phyloP scores from a whole-genome alignment of 2,888 invertebrate genomes.

The Dichetophora obliterata region DNA sequence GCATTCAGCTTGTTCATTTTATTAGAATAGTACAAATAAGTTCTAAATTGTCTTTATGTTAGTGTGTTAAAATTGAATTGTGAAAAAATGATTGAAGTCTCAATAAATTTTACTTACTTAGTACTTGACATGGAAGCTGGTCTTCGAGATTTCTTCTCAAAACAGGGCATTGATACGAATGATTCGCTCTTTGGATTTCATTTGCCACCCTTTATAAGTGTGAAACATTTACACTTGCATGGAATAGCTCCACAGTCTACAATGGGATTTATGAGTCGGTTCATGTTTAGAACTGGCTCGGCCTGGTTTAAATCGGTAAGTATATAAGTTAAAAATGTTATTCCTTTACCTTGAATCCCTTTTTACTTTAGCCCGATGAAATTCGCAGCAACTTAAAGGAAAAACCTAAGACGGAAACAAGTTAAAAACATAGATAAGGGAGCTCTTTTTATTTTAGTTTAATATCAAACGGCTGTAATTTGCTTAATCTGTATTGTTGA shows the following conservation, averaged over 20 bases:
- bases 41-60: too few relatives aligned
- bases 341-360: neutral
- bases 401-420: neutral
- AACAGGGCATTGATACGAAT: constrained; percentile 70
- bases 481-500: too few relatives aligned
- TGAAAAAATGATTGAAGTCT: too few relatives aligned
- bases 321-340: neutral
- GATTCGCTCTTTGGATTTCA: constrained; percentile 83
- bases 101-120: too few relatives aligned
- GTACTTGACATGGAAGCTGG: constrained; percentile 77
- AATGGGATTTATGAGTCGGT: constrained; percentile 77
- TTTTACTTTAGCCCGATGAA: constrained; percentile 22
- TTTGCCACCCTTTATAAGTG: constrained; percentile 90
- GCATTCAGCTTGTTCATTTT: too few relatives aligned
- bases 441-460: too few relatives aligned
- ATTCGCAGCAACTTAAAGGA: constrained; percentile 4
- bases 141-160: constrained; percentile 69
- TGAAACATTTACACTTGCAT: constrained; percentile 86
- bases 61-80: too few relatives aligned
- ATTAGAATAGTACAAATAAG: too few relatives aligned
- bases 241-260: constrained; percentile 83
- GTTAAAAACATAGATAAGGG: too few relatives aligned
- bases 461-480: too few relatives aligned
- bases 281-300: constrained; percentile 80
- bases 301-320: constrained; percentile 89